Conservation (phyloP, 2,797 vertebrate species). For the Amphiprion clarkii region DNA sequence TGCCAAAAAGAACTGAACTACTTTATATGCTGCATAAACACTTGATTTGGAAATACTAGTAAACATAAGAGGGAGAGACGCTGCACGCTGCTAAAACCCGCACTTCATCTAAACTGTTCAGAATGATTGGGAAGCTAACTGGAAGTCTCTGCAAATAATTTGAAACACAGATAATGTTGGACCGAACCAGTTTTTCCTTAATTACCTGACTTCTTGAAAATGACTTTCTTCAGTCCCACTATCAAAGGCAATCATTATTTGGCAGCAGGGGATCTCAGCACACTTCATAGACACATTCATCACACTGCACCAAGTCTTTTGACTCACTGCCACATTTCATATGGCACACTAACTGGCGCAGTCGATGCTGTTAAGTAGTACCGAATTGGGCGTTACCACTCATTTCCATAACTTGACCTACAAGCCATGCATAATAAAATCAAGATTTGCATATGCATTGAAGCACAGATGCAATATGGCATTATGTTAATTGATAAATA, state of each 20-base stretch:
- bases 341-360: slow-evolving; percentile 54
- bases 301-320: slow-evolving; percentile 57
- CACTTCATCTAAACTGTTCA: background rate
- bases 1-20: slow-evolving; percentile 22
- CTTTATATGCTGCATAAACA: background rate
- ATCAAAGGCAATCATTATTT: slow-evolving; percentile 65
- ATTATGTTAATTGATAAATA: slow-evolving; percentile 65
- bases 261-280: slow-evolving; percentile 54
- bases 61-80: background rate
- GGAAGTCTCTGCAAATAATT: slow-evolving; percentile 32
- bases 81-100: background rate
- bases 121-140: slow-evolving; percentile 26
- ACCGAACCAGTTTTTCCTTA: slow-evolving; percentile 24
- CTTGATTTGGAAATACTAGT: slow-evolving; percentile 1
- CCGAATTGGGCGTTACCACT: slow-evolving; percentile 53
- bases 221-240: slow-evolving; percentile 41
- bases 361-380: slow-evolving; percentile 50
- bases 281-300: slow-evolving; percentile 47
- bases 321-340: slow-evolving; percentile 59
- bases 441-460: slow-evolving; percentile 57
- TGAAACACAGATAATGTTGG: slow-evolving; percentile 16
- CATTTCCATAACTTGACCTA: slow-evolving; percentile 73
- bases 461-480: slow-evolving; percentile 47
- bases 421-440: slow-evolving; percentile 62
- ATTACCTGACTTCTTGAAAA: slow-evolving; percentile 58